Evolutionary conservation across 2,113 vertebrate species (phyloP), one percentile per base, ranked within the genome.

Genomic region (Falco punctatus): DNA sequence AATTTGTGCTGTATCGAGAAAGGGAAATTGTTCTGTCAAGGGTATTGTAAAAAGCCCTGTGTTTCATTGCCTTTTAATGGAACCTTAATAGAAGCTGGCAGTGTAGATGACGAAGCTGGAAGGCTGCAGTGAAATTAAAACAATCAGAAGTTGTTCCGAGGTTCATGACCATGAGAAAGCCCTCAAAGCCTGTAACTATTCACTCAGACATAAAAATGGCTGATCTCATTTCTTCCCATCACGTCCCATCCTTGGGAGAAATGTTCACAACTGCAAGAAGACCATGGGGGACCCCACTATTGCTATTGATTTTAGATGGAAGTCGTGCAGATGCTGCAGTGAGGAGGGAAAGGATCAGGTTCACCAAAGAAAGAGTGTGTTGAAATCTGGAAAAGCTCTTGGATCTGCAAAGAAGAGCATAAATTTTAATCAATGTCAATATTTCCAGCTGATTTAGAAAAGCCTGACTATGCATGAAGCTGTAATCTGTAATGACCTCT

Each of bases 11-110:
- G 38, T 74, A 84, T 93, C 72, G 77, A 95, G 94, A 91, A 95
- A 91, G 80, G 88, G 92, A 95, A 97, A 91, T 90, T 75, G 81
- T 90, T 92, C 83, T 65, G 69, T 92, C 92, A 86, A 70, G 96
- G 92, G 94, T 88, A 96, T 91, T 96, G 93, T 96, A 94, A 96
- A 96, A 95, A 91, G 64, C 72, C 69, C 86, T 32, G 69, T 91
- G 82, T 96, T 97, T 95, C 92, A 94, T 88, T 96, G 95, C 79
- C 77, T 96, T 96, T 95, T 96, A 96, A 96, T 95, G 82, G 86
- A 94, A 90, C 90, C 93, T 94, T 96, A 94, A 96, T 88, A 85
- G 94, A 90, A 92, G 86, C 69, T 97, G 95, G 96, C 96, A 97
- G 92, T 3, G 2, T 26, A 84, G 94, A 94, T 95, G 94, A 93